These are phyloP conservation scores for Motacilla tschutschensis DNA, from an alignment of 2,113 vertebrate genomes.

Conservation along the genomic window DNA sequence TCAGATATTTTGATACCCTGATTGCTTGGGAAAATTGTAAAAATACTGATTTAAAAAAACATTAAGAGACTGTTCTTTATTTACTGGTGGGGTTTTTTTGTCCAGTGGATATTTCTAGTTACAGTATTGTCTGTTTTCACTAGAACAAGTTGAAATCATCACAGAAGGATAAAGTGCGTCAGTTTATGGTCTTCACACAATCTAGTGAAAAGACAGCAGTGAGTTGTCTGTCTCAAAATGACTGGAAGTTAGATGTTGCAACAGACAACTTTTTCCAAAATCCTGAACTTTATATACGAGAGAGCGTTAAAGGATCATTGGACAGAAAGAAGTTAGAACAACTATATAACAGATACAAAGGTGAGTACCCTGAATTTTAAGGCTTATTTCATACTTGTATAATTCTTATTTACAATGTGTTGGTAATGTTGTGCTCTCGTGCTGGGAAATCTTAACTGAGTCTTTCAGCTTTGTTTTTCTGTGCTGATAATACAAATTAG, in stretches of 20 bases:
- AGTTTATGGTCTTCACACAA: slow-evolving; percentile 99
- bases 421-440: neutral
- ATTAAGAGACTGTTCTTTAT: neutral
- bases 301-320: slow-evolving; percentile 88
- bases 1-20: neutral
- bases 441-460: neutral
- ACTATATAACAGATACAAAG: slow-evolving; percentile 96
- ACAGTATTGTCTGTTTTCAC: slow-evolving; percentile 43
- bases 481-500: neutral
- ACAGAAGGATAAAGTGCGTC: slow-evolving; percentile 99
- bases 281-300: slow-evolving; percentile 92
- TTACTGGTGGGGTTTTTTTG: neutral
- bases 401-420: neutral
- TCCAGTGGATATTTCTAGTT: neutral
- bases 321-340: slow-evolving; percentile 96
- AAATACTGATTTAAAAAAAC: neutral
- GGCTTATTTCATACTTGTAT: neutral
- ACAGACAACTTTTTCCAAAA: slow-evolving; percentile 98
- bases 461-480: neutral
- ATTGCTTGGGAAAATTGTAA: neutral
- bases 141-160: slow-evolving; percentile 99
- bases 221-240: slow-evolving; percentile 95
- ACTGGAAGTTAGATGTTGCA: slow-evolving; percentile 98
- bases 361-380: slow-evolving; percentile 68
- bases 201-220: slow-evolving; percentile 97